A percentile compares a stretch with the other conserved stretches of the same genome.
These are phyloP conservation scores for Sinonovacula constricta DNA, from an alignment of 1,140 invertebrate genomes.

Conservation along the genomic window DNA sequence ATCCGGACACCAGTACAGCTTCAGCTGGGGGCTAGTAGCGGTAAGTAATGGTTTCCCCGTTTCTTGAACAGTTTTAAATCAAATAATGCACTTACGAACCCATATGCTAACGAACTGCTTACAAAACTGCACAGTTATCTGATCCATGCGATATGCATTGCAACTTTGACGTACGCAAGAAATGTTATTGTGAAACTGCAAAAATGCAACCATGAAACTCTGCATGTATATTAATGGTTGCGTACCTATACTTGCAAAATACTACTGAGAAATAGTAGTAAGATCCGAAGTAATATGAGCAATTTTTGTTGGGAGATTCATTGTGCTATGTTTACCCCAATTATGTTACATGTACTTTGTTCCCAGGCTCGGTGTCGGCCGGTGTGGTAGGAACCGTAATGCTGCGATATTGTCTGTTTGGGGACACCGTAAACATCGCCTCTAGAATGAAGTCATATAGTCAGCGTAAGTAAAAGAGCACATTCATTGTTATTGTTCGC, in stretches of 20 bases:
- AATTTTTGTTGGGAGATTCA: too few relatives aligned
- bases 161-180: not conserved
- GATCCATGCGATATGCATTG: too few relatives aligned
- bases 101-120: not conserved
- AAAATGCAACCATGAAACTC: not conserved
- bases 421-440: conserved; percentile 25
- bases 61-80: not conserved
- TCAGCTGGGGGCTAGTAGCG: conserved; percentile 16
- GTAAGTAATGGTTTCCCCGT: not conserved
- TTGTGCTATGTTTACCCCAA: too few relatives aligned
- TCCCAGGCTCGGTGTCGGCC: conserved; percentile 28
- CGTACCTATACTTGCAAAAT: not conserved
- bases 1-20: conserved; percentile 24
- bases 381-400: conserved; percentile 15
- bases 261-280: not conserved
- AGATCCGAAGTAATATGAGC: not conserved
- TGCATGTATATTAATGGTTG: not conserved
- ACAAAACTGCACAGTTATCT: not conserved
- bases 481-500: too few relatives aligned
- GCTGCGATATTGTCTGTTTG: conserved; percentile 30
- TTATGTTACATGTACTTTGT: not conserved
- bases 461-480: conserved; percentile 13
- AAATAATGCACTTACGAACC: not conserved
- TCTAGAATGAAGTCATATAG: conserved; percentile 37
- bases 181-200: not conserved